These are phyloP conservation scores for Cathartes aura DNA, from an alignment of 2,113 vertebrate species.

Conservation along the genomic window DNA sequence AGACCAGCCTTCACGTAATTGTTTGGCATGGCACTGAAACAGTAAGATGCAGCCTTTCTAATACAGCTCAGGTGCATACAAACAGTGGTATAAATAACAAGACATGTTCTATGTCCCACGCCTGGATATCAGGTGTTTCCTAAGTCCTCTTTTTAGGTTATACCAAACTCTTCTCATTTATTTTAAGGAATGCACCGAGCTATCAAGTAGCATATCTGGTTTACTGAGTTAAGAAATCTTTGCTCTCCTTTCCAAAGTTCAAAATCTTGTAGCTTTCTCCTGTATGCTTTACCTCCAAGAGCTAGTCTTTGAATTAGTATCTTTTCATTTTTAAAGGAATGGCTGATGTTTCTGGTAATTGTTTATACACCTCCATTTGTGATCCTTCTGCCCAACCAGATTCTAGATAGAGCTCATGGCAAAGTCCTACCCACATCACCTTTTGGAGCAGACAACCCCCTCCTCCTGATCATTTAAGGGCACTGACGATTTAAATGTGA, in stretches of 20 bases:
- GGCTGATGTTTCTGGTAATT: neutral
- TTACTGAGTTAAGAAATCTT: neutral
- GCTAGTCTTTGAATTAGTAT: neutral
- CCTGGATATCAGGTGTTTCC: neutral
- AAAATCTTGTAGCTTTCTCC: neutral
- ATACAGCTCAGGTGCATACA: neutral
- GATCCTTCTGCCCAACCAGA: neutral
- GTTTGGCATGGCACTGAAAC: neutral
- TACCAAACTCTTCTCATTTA: neutral
- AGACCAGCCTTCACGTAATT: neutral
- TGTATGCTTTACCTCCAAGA: neutral
- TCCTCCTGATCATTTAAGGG: neutral
- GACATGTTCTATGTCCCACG: neutral
- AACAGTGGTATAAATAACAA: neutral
- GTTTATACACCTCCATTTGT: neutral
- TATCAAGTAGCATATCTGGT: neutral
- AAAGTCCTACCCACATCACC: neutral
- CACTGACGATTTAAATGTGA: fast-evolving
- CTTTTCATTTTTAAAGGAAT: neutral
- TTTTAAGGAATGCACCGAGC: neutral
- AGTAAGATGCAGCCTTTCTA: neutral
- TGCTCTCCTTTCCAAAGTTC: neutral
- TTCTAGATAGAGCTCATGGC: neutral
- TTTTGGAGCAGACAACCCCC: neutral
- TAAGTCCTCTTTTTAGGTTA: neutral